Conservation (phyloP, 2,888 invertebrate genomes). For the Sialis lutaria region DNA sequence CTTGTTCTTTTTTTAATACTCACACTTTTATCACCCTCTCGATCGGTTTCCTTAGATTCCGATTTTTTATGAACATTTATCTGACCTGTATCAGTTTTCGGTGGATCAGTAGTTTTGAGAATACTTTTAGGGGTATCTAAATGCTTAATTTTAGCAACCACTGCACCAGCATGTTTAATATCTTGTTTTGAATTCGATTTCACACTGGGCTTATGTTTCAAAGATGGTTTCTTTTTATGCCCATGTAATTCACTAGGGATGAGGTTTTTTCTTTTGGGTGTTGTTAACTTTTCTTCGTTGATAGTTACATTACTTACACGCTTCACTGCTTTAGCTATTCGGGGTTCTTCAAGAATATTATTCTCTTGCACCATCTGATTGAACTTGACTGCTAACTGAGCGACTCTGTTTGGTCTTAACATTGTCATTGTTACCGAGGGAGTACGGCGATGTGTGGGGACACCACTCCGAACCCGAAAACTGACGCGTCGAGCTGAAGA, state of each 20-base stretch:
- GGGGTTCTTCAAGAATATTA: slow-evolving; percentile 32
- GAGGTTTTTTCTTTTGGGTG: background rate
- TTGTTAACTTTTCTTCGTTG: slow-evolving; percentile 4
- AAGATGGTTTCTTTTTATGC: slow-evolving; percentile 26
- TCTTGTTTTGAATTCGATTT: slow-evolving; percentile 19
- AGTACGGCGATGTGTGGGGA: slow-evolving; percentile 25
- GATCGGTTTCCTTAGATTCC: slow-evolving; percentile 20
- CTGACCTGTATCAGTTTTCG: background rate
- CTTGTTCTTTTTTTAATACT: slow-evolving; percentile 8
- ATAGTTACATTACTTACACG: slow-evolving; percentile 22
- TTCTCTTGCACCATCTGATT: slow-evolving; percentile 40
- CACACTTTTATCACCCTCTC: slow-evolving; percentile 7
- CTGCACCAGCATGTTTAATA: slow-evolving; percentile 10
- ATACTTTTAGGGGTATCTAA: slow-evolving; percentile 8
- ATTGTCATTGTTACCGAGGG: slow-evolving; percentile 26
- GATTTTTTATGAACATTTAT: background rate
- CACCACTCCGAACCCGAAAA: slow-evolving; percentile 37
- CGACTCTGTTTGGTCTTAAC: slow-evolving; percentile 38
- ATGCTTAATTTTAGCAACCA: slow-evolving; percentile 11
- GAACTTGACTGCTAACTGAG: slow-evolving; percentile 50
- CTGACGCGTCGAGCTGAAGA: slow-evolving; percentile 35
- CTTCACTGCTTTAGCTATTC: slow-evolving; percentile 34
- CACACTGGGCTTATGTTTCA: slow-evolving; percentile 28
- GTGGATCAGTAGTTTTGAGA: background rate
- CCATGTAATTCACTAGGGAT: slow-evolving; percentile 12